Conservation (phyloP, 2,113 vertebrate genomes). For the Mesitornis unicolor region DNA sequence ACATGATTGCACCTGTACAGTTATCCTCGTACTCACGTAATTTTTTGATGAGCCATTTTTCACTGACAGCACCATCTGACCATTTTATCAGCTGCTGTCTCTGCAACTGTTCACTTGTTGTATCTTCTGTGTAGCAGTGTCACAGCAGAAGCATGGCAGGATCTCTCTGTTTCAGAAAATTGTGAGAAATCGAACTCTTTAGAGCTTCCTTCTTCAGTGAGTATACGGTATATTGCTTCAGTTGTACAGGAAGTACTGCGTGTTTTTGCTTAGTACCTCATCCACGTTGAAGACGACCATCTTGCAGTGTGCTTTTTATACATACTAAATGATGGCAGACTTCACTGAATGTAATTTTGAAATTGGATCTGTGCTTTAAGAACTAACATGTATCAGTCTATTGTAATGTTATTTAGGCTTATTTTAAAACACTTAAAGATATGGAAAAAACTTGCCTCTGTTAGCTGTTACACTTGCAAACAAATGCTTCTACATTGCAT, state of each 20-base stretch:
- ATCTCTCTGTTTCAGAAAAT: neutral
- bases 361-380: neutral
- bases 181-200: neutral
- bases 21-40: neutral
- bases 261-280: neutral
- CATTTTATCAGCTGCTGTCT: neutral
- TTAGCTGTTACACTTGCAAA: neutral
- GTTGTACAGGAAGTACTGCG: neutral
- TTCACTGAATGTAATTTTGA: neutral
- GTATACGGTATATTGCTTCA: neutral
- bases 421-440: neutral
- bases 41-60: neutral
- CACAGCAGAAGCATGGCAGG: neutral
- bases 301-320: neutral
- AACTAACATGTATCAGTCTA: neutral
- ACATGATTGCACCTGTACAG: neutral
- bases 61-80: neutral
- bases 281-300: neutral
- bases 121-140: neutral
- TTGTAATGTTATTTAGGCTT: neutral
- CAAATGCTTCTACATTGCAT: neutral
- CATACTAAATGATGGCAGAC: fast-evolving
- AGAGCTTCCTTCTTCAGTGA: neutral
- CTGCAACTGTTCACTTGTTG: neutral
- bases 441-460: neutral